Evolutionary conservation across 2,113 vertebrate species (phyloP).

Genomic region (Pangasianodon gigas): DNA sequence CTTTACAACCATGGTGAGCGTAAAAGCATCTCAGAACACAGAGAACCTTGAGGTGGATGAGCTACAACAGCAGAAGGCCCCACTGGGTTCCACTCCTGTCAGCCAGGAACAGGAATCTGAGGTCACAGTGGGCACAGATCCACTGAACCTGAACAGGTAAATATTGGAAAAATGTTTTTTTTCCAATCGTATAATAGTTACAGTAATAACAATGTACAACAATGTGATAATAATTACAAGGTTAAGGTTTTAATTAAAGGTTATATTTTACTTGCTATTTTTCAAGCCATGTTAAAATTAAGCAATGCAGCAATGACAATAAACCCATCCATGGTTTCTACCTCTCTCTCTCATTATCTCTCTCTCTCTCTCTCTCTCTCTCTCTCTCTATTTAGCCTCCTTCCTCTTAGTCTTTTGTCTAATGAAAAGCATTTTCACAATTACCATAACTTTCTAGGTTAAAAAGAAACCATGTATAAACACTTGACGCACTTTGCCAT

Average conservation of each 20-base stretch:
- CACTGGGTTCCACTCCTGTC: neutral
- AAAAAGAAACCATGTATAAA: conserved; percentile 51
- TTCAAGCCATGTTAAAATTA: neutral
- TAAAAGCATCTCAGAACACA: neutral
- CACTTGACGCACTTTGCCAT: conserved; percentile 20
- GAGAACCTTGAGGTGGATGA: neutral
- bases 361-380: conserved; percentile 23
- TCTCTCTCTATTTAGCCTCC: neutral
- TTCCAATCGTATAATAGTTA: too few relatives aligned
- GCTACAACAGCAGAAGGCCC: neutral
- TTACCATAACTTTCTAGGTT: too few relatives aligned
- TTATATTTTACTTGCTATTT: neutral
- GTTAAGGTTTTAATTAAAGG: neutral
- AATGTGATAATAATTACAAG: neutral
- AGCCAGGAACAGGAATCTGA: neutral
- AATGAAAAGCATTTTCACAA: neutral
- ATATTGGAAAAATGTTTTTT: neutral
- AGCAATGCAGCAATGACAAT: neutral
- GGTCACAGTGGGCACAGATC: too few relatives aligned
- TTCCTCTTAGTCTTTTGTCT: conserved; percentile 40
- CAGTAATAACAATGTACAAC: neutral
- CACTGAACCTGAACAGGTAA: neutral
- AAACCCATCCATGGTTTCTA: neutral
- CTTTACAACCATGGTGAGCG: neutral
- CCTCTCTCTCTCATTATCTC: conserved; percentile 14